Evolutionary conservation across 2,113 vertebrate genomes (phyloP).

Genomic region (Polypterus senegalus): DNA sequence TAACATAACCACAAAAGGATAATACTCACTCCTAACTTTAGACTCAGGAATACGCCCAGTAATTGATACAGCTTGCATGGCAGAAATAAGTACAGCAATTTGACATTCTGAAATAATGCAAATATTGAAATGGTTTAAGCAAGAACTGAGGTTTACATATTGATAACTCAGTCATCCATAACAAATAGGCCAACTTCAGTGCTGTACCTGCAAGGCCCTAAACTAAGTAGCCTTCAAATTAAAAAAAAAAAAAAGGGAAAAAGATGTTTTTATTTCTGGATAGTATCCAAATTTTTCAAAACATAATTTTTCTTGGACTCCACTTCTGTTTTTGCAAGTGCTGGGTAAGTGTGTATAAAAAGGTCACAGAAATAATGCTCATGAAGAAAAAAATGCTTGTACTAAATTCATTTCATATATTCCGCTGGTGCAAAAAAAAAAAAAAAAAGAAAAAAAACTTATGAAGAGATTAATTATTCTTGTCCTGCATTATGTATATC

Average conservation of each 20-base stretch:
- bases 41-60: slow-evolving; percentile 48
- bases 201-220: too few species aligned
- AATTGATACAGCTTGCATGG: slow-evolving; percentile 39
- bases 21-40: slow-evolving; percentile 58
- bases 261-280: slow-evolving; percentile 50
- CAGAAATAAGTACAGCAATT: slow-evolving; percentile 27
- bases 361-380: slow-evolving; percentile 55
- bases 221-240: too few species aligned
- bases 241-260: slow-evolving; percentile 17
- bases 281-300: slow-evolving; percentile 30
- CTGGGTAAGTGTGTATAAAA: slow-evolving; percentile 43
- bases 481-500: slow-evolving; percentile 53
- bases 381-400: slow-evolving; percentile 42
- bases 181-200: too few species aligned
- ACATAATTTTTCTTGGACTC: slow-evolving; percentile 55
- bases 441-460: slow-evolving; percentile 38
- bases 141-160: neutral
- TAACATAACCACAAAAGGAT: slow-evolving; percentile 41
- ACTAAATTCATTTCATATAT: slow-evolving; percentile 64
- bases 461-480: slow-evolving; percentile 57
- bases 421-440: slow-evolving; percentile 41
- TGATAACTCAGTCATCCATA: too few species aligned
- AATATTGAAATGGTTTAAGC: slow-evolving; percentile 20
- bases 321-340: slow-evolving; percentile 54
- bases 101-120: slow-evolving; percentile 32